phyloP scores from a whole-genome alignment of 1,140 invertebrate species.

The Temnothorax longispinosus region DNA sequence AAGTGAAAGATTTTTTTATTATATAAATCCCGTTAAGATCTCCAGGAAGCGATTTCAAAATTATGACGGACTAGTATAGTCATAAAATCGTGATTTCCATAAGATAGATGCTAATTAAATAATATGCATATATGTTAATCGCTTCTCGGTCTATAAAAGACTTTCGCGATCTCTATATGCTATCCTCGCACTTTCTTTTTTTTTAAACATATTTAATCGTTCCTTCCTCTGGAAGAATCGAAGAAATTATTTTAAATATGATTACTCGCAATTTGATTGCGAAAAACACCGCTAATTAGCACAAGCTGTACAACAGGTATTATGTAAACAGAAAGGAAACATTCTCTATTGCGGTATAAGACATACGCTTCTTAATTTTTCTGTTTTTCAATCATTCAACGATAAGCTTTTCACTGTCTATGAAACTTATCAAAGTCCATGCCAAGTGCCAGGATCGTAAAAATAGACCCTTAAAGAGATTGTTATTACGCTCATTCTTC shows the following conservation, averaged over 20 bases:
- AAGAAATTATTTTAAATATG: neutral
- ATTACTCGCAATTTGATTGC: neutral
- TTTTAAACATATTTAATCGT: neutral
- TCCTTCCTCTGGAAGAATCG: neutral
- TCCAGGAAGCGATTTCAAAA: slow-evolving; percentile 3
- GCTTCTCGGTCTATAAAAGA: neutral
- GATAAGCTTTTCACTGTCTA: neutral
- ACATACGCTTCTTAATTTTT: neutral
- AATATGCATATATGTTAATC: slow-evolving; percentile 1
- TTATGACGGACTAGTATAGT: neutral
- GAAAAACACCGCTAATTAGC: neutral
- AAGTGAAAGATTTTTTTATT: neutral
- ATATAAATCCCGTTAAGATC: neutral
- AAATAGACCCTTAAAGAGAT: neutral
- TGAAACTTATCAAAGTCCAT: neutral
- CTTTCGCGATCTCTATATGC: neutral
- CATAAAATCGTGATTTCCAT: neutral
- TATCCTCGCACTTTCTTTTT: neutral
- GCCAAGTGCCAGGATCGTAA: neutral
- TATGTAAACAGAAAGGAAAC: neutral
- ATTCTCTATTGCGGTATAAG: neutral
- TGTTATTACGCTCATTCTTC: neutral
- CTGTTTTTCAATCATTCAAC: neutral
- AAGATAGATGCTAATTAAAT: slow-evolving; percentile 23
- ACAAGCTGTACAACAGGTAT: neutral